Evolutionary conservation across 2,888 invertebrate genomes (phyloP).

Genomic region (Acrobasis consociella): DNA sequence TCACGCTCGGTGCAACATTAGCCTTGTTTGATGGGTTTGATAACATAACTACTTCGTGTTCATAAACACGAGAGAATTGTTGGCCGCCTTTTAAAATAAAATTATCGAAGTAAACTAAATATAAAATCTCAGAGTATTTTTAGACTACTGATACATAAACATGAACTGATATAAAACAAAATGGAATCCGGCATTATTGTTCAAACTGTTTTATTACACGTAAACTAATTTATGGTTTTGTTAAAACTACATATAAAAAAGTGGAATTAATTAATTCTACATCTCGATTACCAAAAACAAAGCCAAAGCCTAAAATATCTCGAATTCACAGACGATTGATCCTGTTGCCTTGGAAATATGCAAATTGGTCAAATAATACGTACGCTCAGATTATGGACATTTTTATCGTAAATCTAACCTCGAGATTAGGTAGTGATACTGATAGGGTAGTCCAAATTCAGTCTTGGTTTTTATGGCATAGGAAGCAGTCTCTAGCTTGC

Average conservation of each 20-base stretch:
- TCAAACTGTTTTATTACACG: neutral
- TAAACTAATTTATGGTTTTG: neutral
- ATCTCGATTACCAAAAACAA: constrained; percentile 9
- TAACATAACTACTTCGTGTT: constrained; percentile 9
- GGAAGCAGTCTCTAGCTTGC: neutral
- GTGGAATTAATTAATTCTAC: neutral
- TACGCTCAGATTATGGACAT: neutral
- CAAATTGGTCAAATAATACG: constrained; percentile 4
- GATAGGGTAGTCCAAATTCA: neutral
- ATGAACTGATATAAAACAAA: neutral
- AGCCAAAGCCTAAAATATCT: constrained; percentile 7
- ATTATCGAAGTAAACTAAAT: constrained; percentile 4
- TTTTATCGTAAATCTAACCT: constrained; percentile 12
- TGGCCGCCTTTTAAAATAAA: constrained; percentile 5
- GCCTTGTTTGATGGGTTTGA: constrained; percentile 41
- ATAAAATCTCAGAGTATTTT: neutral
- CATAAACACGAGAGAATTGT: constrained; percentile 2
- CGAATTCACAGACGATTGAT: constrained; percentile 15
- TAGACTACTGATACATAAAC: neutral
- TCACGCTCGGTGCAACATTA: constrained; percentile 46
- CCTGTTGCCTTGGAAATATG: constrained; percentile 12
- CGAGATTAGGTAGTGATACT: neutral
- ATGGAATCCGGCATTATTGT: neutral
- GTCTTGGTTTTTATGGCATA: neutral
- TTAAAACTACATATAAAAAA: neutral